A percentile compares a stretch with the other conserved stretches of the same genome.
phyloP scores from a whole-genome alignment of 2,797 vertebrate species.

The Sciaenops ocellatus region DNA sequence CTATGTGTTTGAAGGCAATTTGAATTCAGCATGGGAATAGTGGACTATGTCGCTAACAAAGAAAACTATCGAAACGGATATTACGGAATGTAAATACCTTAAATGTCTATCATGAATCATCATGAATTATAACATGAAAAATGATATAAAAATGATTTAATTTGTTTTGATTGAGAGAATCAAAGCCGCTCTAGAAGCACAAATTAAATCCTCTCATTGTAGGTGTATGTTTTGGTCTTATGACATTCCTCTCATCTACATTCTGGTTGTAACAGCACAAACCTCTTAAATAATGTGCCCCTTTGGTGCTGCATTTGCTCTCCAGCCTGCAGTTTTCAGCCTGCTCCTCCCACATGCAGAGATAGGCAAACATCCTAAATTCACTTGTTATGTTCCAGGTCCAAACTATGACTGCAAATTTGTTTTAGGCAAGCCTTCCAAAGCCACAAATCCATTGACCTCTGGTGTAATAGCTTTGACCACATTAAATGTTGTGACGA shows the following conservation, averaged over 20 bases:
- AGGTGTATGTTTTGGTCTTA: conserved; percentile 15
- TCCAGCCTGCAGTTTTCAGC: conserved; percentile 19
- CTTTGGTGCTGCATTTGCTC: conserved; percentile 25
- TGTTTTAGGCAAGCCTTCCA: conserved; percentile 10
- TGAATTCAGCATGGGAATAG: neutral
- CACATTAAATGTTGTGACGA: conserved; percentile 31
- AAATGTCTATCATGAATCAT: too few relatives aligned
- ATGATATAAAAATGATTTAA: neutral
- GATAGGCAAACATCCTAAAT: conserved; percentile 23
- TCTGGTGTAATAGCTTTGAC: conserved; percentile 34
- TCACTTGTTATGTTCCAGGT: conserved; percentile 20
- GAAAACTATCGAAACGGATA: neutral
- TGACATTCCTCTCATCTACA: conserved; percentile 25
- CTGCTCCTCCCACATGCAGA: conserved; percentile 49
- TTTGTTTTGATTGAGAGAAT: conserved; percentile 9
- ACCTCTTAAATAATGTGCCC: conserved; percentile 18
- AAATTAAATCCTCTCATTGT: conserved; percentile 20
- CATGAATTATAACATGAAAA: too few relatives aligned
- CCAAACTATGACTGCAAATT: conserved; percentile 8
- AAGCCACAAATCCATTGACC: conserved; percentile 34
- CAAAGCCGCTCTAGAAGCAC: neutral
- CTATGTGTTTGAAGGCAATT: neutral
- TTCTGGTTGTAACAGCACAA: conserved; percentile 28
- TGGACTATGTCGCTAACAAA: neutral
- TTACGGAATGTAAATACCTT: neutral